Evolutionary conservation across 2,113 vertebrate species (phyloP).

Genomic region (Desmodus rotundus): DNA sequence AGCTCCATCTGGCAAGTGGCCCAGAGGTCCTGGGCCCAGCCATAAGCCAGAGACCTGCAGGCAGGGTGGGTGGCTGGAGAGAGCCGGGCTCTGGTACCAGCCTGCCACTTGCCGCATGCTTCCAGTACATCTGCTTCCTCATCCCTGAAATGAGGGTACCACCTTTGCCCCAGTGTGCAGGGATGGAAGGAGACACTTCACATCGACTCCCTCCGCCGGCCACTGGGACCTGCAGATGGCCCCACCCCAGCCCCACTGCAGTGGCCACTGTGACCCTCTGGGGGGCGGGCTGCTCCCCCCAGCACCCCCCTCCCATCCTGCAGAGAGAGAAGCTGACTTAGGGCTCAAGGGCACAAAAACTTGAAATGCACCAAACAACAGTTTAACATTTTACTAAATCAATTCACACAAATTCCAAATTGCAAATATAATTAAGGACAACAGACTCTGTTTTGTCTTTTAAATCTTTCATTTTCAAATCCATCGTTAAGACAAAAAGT

Average conservation of each 20-base stretch:
- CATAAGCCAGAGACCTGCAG: background rate
- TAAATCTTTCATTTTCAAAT: constrained; percentile 76
- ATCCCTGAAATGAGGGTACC: background rate
- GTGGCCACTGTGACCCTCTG: background rate
- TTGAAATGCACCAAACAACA: constrained; percentile 75
- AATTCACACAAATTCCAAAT: constrained; percentile 90
- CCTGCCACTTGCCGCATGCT: background rate
- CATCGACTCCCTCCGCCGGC: background rate
- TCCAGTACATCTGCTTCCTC: background rate
- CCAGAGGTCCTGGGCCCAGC: background rate
- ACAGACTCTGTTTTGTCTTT: constrained; percentile 72
- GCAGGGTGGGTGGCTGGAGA: background rate
- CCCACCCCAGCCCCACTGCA: background rate
- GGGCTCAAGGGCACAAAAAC: constrained; percentile 42
- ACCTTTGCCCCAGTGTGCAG: background rate
- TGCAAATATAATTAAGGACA: constrained; percentile 88
- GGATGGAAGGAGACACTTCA: background rate
- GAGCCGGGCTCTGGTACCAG: background rate
- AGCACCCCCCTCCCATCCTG: background rate
- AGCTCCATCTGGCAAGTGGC: background rate
- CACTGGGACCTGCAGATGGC: background rate
- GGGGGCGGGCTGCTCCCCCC: background rate
- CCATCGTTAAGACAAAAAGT: constrained; percentile 88
- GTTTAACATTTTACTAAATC: constrained; percentile 91
- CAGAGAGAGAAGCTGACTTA: accelerated